Base-by-base conservation (phyloP, 2,888 invertebrate species). In the Apoderus coryli region DNA sequence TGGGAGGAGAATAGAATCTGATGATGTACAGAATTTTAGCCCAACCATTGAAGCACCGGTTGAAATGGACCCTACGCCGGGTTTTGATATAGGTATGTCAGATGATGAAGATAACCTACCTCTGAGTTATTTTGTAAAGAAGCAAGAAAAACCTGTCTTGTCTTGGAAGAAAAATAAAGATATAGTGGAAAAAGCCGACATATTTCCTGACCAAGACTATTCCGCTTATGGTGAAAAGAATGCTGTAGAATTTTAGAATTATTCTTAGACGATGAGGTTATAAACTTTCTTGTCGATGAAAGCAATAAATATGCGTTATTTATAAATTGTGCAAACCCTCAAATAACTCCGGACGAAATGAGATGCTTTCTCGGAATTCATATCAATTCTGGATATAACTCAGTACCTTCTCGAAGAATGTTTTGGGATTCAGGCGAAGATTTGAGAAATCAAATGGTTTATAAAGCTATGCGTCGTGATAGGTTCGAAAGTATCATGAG, bases 401-500 rank as follows among this genome's bases (percentile, higher is more conserved):
- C n/a, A 7, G 7, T 19, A 7, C 19, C 19, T 6, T 6, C 7
- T 19, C 16, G 34, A 9, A 25, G 7, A 24, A 25, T 22, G 10
- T 30, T 26, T 24, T 40, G 36, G 38, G 37, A 39, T 22, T 33
- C 26, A 14, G 31, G 24, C 13, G 31, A 33, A 13, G 35, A 40
- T 31, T 6, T 39, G 12, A 23, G 39, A 9, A 40, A 39, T 33
- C 10, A 11, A 10, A 22, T 29, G n/a, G 31, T 40, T 30, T 30
- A 29, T 23, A 40, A 41, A 25, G 10, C 36, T 10, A 40, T 41
- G 39, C 25, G 39, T 16, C 22, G 36, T 2, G 27, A 40, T 31
- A 14, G 38, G 29, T 41, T 41, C 22, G 15, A 24, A 6, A 10
- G 36, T 14, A 41, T 38, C 7, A 29, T 34, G 34, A 22, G 32